Conservation (phyloP, 2,797 vertebrate species). For the Clarias fuscus region DNA sequence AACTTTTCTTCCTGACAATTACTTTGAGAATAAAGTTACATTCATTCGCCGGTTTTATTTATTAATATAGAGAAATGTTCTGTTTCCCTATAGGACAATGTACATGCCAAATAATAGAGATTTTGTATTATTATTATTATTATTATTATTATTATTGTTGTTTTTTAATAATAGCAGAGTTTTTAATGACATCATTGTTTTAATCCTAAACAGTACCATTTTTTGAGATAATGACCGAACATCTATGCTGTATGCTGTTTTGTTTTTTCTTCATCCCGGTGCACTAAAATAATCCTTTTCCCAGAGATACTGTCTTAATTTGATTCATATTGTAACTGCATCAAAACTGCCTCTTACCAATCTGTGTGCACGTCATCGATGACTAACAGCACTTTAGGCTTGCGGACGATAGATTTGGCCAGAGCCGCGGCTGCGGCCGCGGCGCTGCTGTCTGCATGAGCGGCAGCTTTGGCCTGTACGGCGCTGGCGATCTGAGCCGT, state of each 20-base stretch:
- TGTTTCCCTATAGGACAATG: not conserved
- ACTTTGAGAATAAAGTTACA: conserved; percentile 8
- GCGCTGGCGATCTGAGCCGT: conserved; percentile 79
- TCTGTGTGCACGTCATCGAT: conserved; percentile 90
- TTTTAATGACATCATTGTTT: not conserved
- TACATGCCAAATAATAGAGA: not conserved
- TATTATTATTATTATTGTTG: not conserved
- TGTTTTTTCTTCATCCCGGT: not conserved
- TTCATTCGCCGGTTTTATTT: not conserved
- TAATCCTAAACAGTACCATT: not conserved
- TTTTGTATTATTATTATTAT: too few relatives aligned
- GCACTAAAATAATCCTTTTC: not conserved
- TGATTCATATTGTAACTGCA: not conserved
- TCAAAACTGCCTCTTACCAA: conserved; percentile 79
- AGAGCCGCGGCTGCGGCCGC: conserved; percentile 56
- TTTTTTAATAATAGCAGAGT: not conserved
- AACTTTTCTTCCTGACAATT: conserved; percentile 2
- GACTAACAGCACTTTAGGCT: conserved; percentile 88
- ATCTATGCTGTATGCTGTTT: not conserved
- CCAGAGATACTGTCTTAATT: not conserved
- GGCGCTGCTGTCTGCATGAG: conserved; percentile 52
- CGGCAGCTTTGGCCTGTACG: conserved; percentile 69
- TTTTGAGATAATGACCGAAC: not conserved
- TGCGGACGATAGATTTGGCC: conserved; percentile 73
- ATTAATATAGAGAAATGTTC: not conserved